A percentile compares a stretch with the other conserved stretches of the same genome.
These are phyloP conservation scores for Acanthoscelides obtectus DNA, from an alignment of 2,888 invertebrate genomes.

Conservation along the genomic window DNA sequence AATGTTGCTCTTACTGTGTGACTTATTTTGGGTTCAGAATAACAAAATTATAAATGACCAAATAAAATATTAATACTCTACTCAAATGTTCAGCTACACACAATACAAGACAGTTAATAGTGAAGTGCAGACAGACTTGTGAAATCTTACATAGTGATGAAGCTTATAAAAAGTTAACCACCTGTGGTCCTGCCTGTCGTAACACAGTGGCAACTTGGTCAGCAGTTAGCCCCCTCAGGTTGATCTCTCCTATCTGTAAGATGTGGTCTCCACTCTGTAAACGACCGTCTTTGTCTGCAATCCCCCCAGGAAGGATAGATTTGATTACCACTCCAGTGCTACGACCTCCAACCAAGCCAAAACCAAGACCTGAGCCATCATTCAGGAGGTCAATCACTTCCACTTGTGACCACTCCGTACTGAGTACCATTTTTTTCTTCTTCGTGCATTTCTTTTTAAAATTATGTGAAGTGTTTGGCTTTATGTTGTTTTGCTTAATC, in stretches of 20 bases:
- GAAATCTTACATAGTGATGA: conserved; percentile 69
- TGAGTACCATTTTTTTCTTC: conserved; percentile 40
- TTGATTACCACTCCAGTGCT: conserved; percentile 99
- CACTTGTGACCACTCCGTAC: conserved; percentile 99
- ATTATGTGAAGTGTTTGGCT: background rate
- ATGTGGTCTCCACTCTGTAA: conserved; percentile 97
- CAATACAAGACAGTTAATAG: background rate
- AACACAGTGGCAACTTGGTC: conserved; percentile 89
- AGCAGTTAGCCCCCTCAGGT: conserved; percentile 92
- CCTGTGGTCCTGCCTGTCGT: conserved; percentile 57
- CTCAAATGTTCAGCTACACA: background rate
- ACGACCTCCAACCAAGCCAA: conserved; percentile 95
- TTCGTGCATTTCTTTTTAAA: background rate
- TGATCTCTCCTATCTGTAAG: conserved; percentile 91
- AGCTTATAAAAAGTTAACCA: conserved; percentile 35
- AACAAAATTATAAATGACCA: too few species aligned
- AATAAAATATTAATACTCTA: background rate
- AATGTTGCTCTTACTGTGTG: too few species aligned
- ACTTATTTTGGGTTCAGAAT: too few species aligned
- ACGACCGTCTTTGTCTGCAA: conserved; percentile 73
- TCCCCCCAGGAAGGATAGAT: conserved; percentile 93
- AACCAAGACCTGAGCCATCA: conserved; percentile 96
- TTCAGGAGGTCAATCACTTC: conserved; percentile 97
- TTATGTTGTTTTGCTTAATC: background rate
- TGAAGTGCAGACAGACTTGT: conserved; percentile 42